Evolutionary conservation across 2,113 vertebrate species (phyloP), one percentile per base, ranked within the genome.

Genomic region (Gulo gulo): DNA sequence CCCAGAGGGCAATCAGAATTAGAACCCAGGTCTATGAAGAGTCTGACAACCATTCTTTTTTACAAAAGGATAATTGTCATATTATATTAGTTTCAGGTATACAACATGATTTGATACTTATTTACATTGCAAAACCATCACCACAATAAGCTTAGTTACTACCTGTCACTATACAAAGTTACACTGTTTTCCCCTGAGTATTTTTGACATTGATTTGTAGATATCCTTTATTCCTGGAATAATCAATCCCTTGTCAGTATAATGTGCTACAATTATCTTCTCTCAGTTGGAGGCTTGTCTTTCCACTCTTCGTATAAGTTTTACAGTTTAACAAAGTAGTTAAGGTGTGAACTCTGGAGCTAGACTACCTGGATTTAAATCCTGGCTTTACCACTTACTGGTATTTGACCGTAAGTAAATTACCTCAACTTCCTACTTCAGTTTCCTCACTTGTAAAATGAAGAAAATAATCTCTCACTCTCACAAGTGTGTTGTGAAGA

Each of bases 161-260:
- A 8, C 45, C 73, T 29, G 42, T 76, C 73, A 29, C 42, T 24
- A 76, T 47, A 76, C 42, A 76, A 42, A 45, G 24, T 15, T 45
- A 47, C 24, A 47, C 42, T 9, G 45, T 76, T 16, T 45, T 47
- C 15, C 42, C 47, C 24, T 10, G 84, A 45, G 21, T 55, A 89
- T 59, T 89, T 63, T 81, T 74, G 20, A 94, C 34, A 92, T 45
- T 88, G 20, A 94, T 80, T 92, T 92, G 23, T 69, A 92, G 34
- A 80, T 21, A 21, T 57, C 81, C 34, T 76, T 85, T 80, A 91
- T 26, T 81, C 76, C 50, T 47, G 55, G 20, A 42, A 69, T 89
- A 94, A 88, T 36, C 24, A 50, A 52, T 63, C 34, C 34, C 88
- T 65, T 90, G 34, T 85, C 52, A 93, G 55, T 61, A 79, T 89